Conservation (phyloP, 1,140 invertebrate species). For the Lasaia peninsularis region DNA sequence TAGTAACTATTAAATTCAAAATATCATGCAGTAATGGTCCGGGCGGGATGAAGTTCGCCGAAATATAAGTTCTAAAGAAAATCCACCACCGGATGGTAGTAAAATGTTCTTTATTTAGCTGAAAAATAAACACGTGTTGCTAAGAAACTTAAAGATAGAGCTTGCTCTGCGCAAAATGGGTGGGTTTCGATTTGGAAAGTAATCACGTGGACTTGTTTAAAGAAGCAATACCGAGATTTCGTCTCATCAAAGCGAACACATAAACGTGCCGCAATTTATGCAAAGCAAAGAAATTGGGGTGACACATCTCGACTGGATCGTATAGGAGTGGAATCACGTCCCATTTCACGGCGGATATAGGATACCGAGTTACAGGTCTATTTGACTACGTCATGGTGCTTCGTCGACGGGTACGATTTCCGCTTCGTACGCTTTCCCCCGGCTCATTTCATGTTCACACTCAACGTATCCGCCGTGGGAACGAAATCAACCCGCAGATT, state of each 20-base stretch:
- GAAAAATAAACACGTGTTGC: too few relatives aligned
- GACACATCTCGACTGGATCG: slow-evolving; percentile 28
- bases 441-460: slow-evolving; percentile 44
- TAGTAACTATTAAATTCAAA: too few relatives aligned
- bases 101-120: too few relatives aligned
- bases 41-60: too few relatives aligned
- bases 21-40: too few relatives aligned
- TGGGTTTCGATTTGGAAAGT: background rate
- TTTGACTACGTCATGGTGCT: slow-evolving; percentile 53
- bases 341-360: slow-evolving; percentile 69
- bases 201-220: background rate
- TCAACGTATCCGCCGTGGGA: slow-evolving; percentile 27
- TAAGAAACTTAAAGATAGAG: too few relatives aligned
- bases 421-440: slow-evolving; percentile 39
- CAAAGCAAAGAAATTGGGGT: slow-evolving; percentile 25
- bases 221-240: slow-evolving; percentile 1
- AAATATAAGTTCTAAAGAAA: too few relatives aligned
- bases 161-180: too few relatives aligned
- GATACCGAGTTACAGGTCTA: slow-evolving; percentile 56
- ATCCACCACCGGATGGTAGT: too few relatives aligned
- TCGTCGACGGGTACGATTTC: slow-evolving; percentile 58
- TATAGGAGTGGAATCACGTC: slow-evolving; percentile 56
- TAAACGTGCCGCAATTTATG: slow-evolving; percentile 20
- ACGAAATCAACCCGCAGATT: slow-evolving; percentile 16
- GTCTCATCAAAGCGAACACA: slow-evolving; percentile 2